Evolutionary conservation across 2,113 vertebrate genomes (phyloP), one percentile per base, ranked within the genome.

Genomic region (Hydrochoerus hydrochaeris): DNA sequence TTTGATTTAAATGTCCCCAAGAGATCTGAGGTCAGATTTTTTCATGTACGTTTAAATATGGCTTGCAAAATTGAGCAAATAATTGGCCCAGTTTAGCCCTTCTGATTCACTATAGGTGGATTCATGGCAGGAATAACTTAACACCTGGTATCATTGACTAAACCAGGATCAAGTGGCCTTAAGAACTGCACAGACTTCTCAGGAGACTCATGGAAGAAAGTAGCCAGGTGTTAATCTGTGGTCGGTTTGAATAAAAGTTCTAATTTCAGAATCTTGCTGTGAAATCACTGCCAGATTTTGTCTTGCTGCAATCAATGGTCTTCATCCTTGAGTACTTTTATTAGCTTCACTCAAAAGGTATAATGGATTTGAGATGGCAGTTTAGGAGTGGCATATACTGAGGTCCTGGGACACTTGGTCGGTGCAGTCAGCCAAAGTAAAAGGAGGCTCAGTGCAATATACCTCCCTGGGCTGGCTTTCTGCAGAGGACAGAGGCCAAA

Each of bases 1-100:
- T 97, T 98, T 96, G 96, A 96, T 95, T 97, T 95, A 91, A 96
- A 91, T 89, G 93, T 95, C 96, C 96, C 81, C 94, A 93, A 96
- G 94, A 95, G 96, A 92, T 95, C 82, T 49, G 19, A 83, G 69
- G 91, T 41, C 86, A 95, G 90, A 96, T 96, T 96, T 81, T 78
- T 71, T 88, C 62, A 86, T 62, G 49, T 81, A 69, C 88, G 80
- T 73, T 81, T 85, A 91, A 94, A 80, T 38, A 75, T 77, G 69
- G 83, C 57, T 75, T 89, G 91, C 67, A 96, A 94, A 95, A 90
- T 1, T 67, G 88, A 96, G 91, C 88, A 94, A 81, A 69, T 77
- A 46, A 75, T 58, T 84, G 94, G 94, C 84, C 32, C 52, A 28
- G 35, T 86, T 63, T 88, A 77, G 67, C 35, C 81, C 75, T 69